Evolutionary conservation across 2,113 vertebrate species (phyloP), one percentile per base, ranked within the genome.

Genomic region (Proterorhinus semilunaris): DNA sequence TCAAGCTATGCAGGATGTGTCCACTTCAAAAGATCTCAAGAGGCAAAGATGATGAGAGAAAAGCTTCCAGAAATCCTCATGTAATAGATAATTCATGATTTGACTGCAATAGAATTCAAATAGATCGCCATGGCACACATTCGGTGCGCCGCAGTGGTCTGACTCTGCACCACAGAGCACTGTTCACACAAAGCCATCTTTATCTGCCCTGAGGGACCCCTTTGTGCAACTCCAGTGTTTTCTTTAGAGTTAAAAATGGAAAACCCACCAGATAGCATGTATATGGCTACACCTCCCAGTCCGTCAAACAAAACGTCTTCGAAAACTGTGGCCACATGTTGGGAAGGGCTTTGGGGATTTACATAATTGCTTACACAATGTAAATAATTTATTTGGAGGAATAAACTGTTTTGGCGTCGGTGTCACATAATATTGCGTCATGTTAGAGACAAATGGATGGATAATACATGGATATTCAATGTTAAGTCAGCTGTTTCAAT

Each of bases 351-450:
- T 67, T 17, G 46, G 84, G 79, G 76, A 83, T 86, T 83, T 79
- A 61, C 62, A 71, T 89, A 84, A 83, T 84, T 80, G 70, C 55
- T 78, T 71, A 81, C 82, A 83, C 73, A 86, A 84, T 79, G 42
- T 64, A 73, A 84, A 68, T 72, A 5, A 75, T 68, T 73, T 69
- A 8, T 76, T 65, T 77, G 63, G 43, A 70, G 78, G 79, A 84
- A 85, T 70, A 87, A 85, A 84, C 65, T 44, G 50, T 59, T 54
- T 85, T 69, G 68, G 64, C 67, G 64, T 57, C 78, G 79, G 70
- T 83, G 12, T 57, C 21, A 57, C 27, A 57, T 10, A 9, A 21
- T 54, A 51, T 51, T 21, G 16, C 53, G 12, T 57, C 54, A 57
- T 57, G 36, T 57, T 36, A 51, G 45, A 58, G 6, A 2, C 27